Percentiles rank a stretch among this genome's conserved stretches.
Conservation (phyloP, 2,888 invertebrate genomes). For the Cremastinae sp. region DNA sequence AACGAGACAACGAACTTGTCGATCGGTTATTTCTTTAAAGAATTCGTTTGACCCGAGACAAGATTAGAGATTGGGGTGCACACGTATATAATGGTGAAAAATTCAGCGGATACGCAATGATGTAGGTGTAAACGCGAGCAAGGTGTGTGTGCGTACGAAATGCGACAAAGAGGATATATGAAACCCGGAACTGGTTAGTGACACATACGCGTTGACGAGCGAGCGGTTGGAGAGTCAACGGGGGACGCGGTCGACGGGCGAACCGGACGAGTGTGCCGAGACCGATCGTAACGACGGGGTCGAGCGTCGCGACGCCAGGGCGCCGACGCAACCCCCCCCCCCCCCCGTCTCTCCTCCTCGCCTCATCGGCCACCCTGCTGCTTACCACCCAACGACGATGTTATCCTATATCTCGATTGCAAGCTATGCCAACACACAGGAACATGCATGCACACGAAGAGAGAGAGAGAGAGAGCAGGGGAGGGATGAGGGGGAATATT, state of each 20-base stretch:
- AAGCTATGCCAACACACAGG: no score
- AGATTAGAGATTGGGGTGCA: not conserved
- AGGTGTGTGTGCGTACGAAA: constrained; percentile 21
- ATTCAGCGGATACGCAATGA: constrained; percentile 9
- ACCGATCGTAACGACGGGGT: constrained; percentile 52
- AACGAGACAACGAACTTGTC: no score
- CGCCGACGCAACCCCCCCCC: constrained; percentile 65
- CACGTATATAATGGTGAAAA: not conserved
- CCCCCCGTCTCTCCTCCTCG: constrained; percentile 23
- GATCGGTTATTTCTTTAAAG: no score
- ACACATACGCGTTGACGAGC: constrained; percentile 49
- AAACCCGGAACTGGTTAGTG: constrained; percentile 52
- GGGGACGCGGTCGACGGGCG: constrained; percentile 62
- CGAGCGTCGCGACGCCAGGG: constrained; percentile 60
- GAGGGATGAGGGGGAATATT: constrained; percentile 70
- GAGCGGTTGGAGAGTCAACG: constrained; percentile 51
- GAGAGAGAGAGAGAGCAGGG: no score
- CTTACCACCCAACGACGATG: no score
- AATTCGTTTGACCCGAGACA: no score
- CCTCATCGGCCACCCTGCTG: no score
- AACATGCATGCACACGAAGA: no score
- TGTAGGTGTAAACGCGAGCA: not conserved
- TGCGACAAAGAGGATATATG: constrained; percentile 53
- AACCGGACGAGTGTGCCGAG: constrained; percentile 57
- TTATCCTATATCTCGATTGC: constrained; percentile 80